phyloP scores from a whole-genome alignment of 2,797 vertebrate genomes.

The Eulemur coronatus region DNA sequence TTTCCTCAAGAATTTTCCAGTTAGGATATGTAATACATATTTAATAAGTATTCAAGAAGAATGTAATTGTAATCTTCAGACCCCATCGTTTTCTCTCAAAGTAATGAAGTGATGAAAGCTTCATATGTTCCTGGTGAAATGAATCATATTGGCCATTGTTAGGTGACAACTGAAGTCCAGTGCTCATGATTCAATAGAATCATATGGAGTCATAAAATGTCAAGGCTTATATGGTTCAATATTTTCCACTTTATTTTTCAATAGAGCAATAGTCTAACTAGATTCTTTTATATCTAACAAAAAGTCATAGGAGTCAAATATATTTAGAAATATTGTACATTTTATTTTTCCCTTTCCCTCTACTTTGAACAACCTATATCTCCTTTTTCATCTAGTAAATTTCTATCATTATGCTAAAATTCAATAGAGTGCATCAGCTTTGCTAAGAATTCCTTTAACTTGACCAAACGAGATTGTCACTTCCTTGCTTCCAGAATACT shows the following conservation, averaged over 20 bases:
- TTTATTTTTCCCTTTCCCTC: neutral
- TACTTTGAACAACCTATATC: neutral
- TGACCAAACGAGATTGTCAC: neutral
- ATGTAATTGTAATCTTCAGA: neutral
- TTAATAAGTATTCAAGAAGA: neutral
- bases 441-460: neutral
- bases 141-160: neutral
- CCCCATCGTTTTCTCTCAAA: neutral
- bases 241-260: neutral
- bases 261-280: neutral
- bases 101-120: neutral
- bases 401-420: neutral
- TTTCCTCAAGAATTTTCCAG: neutral
- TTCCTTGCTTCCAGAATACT: neutral
- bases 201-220: neutral
- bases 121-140: neutral
- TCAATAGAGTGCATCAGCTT: neutral
- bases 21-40: neutral
- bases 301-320: neutral
- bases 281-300: neutral
- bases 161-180: neutral
- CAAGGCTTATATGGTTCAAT: neutral
- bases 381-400: neutral
- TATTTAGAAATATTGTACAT: neutral
- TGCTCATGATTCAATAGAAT: neutral